Percentiles rank a stretch among this genome's conserved stretches.
phyloP scores from a whole-genome alignment of 2,113 vertebrate genomes.

The Bufo bufo region DNA sequence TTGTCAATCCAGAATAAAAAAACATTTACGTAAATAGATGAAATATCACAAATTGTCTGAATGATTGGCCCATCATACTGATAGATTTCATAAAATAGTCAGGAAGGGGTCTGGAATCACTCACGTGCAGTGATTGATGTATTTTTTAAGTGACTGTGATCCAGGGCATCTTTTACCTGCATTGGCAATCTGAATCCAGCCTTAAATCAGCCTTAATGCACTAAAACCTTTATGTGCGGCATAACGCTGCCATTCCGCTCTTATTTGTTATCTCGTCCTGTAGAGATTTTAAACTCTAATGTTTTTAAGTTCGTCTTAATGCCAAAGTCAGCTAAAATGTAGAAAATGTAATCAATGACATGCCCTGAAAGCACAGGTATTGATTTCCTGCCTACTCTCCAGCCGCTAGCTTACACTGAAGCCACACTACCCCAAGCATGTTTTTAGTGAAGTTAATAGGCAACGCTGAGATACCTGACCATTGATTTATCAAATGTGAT shows the following conservation, averaged over 20 bases:
- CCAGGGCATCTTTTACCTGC: neutral
- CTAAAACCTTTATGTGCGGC: neutral
- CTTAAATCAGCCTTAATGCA: neutral
- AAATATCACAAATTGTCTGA: no score
- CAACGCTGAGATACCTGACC: slow-evolving; percentile 28
- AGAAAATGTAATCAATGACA: slow-evolving; percentile 43
- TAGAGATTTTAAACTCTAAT: slow-evolving; percentile 31
- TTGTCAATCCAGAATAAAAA: no score
- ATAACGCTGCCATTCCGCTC: slow-evolving; percentile 8
- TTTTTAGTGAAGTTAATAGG: slow-evolving; percentile 44
- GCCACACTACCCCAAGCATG: neutral
- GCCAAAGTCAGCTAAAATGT: slow-evolving; percentile 43
- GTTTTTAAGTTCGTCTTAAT: slow-evolving; percentile 37
- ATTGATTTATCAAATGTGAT: slow-evolving; percentile 50
- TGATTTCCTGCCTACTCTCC: slow-evolving; percentile 36
- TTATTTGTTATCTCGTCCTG: neutral
- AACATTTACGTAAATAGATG: no score
- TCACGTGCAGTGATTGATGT: neutral
- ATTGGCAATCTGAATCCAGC: neutral
- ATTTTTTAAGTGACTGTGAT: neutral
- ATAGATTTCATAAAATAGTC: neutral
- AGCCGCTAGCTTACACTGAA: slow-evolving; percentile 17
- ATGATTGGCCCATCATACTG: no score
- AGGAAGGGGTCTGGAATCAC: neutral
- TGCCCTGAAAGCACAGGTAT: slow-evolving; percentile 36